Evolutionary conservation across 2,888 invertebrate genomes (phyloP).

Genomic region (Lasioglossum figueresi): DNA sequence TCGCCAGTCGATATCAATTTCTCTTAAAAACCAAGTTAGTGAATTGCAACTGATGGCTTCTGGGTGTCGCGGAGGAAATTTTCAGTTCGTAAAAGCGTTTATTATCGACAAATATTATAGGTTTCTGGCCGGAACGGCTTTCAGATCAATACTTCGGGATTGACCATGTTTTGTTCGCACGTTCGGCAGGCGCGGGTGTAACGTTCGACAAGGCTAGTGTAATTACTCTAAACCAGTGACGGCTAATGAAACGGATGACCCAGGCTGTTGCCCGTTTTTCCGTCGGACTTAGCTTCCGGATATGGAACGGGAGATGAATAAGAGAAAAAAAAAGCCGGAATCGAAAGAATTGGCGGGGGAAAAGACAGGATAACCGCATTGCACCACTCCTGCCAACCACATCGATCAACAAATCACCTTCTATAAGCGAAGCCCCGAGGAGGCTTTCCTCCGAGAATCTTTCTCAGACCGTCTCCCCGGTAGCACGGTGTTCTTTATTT

Average conservation of each 20-base stretch:
- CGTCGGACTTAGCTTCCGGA: constrained; percentile 29
- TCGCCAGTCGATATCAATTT: constrained; percentile 9
- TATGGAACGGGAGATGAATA: constrained; percentile 18
- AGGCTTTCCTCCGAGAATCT: constrained; percentile 19
- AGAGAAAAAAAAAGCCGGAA: constrained; percentile 22
- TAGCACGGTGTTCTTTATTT: constrained; percentile 16
- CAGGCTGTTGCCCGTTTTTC: constrained; percentile 32
- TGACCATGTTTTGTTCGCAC: constrained; percentile 43
- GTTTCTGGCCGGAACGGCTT: constrained; percentile 8
- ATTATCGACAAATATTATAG: constrained; percentile 28
- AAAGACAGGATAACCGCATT: constrained; percentile 66
- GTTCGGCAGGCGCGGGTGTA: constrained; percentile 21
- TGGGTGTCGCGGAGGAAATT: constrained; percentile 13
- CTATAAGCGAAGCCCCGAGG: constrained; percentile 32
- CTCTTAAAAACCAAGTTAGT: not conserved
- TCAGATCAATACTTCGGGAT: constrained; percentile 55
- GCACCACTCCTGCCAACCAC: constrained; percentile 69
- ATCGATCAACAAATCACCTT: constrained; percentile 75
- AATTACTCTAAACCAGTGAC: constrained; percentile 62
- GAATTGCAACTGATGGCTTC: not conserved
- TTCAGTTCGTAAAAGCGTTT: constrained; percentile 27
- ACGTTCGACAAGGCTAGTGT: constrained; percentile 32
- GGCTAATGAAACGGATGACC: constrained; percentile 58
- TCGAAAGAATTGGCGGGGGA: constrained; percentile 34
- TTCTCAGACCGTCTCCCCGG: not conserved